Percentiles rank a stretch among this genome's conserved stretches.
phyloP scores from a whole-genome alignment of 2,113 vertebrate genomes.

The Polypterus bichir region DNA sequence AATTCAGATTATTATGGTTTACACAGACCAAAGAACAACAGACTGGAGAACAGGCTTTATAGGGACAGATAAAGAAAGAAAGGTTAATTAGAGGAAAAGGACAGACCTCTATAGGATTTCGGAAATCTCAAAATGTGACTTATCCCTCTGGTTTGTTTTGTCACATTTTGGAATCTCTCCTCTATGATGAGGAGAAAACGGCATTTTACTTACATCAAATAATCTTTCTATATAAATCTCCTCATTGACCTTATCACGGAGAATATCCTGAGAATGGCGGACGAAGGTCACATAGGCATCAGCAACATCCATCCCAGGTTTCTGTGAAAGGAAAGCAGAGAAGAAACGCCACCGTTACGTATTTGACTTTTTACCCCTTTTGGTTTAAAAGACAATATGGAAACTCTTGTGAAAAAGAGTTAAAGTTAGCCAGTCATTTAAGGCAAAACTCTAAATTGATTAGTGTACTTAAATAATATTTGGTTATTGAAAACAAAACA shows the following conservation, averaged over 20 bases:
- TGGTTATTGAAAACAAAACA: too few relatives aligned
- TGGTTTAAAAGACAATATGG: too few relatives aligned
- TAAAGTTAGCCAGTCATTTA: too few relatives aligned
- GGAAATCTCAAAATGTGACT: conserved; percentile 94
- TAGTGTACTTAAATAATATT: too few relatives aligned
- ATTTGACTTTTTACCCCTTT: too few relatives aligned
- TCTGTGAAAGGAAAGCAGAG: conserved; percentile 57
- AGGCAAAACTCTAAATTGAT: too few relatives aligned
- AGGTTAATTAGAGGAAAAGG: conserved; percentile 42
- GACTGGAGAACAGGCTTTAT: conserved; percentile 49
- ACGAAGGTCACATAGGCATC: conserved; percentile 96
- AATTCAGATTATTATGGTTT: conserved; percentile 51
- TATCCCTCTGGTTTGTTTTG: conserved; percentile 98
- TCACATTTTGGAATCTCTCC: conserved; percentile 94
- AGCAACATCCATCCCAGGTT: conserved; percentile 95
- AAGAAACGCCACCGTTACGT: not conserved
- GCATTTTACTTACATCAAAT: conserved; percentile 99
- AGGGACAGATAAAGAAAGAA: conserved; percentile 42
- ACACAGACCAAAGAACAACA: conserved; percentile 64
- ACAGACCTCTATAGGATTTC: conserved; percentile 40
- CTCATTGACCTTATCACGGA: conserved; percentile 98
- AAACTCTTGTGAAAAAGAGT: too few relatives aligned
- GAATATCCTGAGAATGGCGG: conserved; percentile 96
- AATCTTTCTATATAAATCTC: conserved; percentile 99
- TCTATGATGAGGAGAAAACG: conserved; percentile 81